These are phyloP conservation scores for Leptocoma aspasia DNA, from an alignment of 2,113 vertebrate species.

Conservation along the genomic window DNA sequence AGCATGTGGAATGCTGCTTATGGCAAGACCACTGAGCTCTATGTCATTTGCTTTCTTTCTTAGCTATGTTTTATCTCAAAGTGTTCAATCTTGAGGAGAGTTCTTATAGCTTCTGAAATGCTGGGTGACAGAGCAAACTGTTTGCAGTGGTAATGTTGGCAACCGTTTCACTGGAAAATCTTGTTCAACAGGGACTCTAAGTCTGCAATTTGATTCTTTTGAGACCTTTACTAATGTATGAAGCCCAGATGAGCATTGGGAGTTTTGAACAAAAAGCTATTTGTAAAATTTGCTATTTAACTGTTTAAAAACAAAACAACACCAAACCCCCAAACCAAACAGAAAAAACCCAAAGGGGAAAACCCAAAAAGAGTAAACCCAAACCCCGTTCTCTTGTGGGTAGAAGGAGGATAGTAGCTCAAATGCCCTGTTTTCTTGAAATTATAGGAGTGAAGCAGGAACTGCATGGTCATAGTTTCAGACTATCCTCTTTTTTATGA, in stretches of 20 bases:
- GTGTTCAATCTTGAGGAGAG: background rate
- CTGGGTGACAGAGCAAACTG: background rate
- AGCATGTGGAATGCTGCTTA: background rate
- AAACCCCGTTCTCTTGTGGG: rapidly evolving
- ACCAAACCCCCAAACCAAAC: background rate
- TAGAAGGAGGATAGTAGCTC: background rate
- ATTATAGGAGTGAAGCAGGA: background rate
- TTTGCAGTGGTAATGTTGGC: background rate
- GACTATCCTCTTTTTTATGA: background rate
- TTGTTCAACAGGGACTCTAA: background rate
- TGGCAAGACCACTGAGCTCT: background rate
- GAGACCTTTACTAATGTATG: background rate
- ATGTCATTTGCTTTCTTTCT: background rate
- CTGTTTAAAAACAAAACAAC: background rate
- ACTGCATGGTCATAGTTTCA: background rate
- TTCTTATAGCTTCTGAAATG: background rate
- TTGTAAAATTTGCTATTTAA: background rate
- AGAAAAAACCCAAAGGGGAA: background rate
- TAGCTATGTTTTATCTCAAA: background rate
- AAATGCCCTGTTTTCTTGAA: background rate
- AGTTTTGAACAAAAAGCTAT: background rate
- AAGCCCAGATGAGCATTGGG: background rate
- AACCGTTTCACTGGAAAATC: background rate
- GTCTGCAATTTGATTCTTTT: background rate
- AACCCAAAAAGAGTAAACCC: background rate